Base-by-base conservation (phyloP, 2,888 invertebrate species). In the Eupsilia transversa region DNA sequence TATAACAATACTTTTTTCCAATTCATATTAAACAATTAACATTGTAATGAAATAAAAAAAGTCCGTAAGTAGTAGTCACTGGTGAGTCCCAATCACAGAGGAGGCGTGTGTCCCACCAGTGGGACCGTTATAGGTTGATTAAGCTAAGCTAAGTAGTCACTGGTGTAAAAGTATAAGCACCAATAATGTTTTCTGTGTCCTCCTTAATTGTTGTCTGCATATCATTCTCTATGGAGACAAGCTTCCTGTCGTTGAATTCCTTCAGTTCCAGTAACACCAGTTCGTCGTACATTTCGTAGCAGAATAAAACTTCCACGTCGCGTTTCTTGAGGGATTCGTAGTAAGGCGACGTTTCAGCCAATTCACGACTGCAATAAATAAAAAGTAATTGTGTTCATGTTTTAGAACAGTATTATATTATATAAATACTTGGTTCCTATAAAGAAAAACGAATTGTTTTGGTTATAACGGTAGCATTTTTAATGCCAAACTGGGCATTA, bases 271-370 rank as follows among this genome's bases (percentile, higher is more conserved):
- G 97, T 33, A 99, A 95, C 5, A 99, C 99, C 70, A 99, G 96
- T 94, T 99, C 99, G 93, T 99, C 99, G 88, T 99, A 99, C n/a
- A 98, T 98, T 91, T 99, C 99, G 89, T 98, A 99, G 90, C 99
- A 99, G 95, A 99, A 99, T 23, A 99, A 94, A 0, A 99, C 99
- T 95, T 99, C 99, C 9, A 98, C 97, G 86, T 98, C 97, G 68
- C 98, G 98, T 91, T 98, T 98, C 92, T 98, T 98, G 27, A 99
- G 96, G 20, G 98, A 98, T 95, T 99, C 99, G 89, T 98, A 99
- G 93, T 99, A 99, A 0, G 99, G 99, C 0, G 99, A 99, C 0
- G 98, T 97, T 94, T 99, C 99, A 0, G 99, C 99, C 71, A 99
- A 96, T 77, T 97, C 97, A 41, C 99, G 99, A 92, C 99, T 99